Percentiles rank a stretch among this genome's conserved stretches.
Evolutionary conservation across 1,140 invertebrate species (phyloP).

Genomic region (Drosophila busckii): DNA sequence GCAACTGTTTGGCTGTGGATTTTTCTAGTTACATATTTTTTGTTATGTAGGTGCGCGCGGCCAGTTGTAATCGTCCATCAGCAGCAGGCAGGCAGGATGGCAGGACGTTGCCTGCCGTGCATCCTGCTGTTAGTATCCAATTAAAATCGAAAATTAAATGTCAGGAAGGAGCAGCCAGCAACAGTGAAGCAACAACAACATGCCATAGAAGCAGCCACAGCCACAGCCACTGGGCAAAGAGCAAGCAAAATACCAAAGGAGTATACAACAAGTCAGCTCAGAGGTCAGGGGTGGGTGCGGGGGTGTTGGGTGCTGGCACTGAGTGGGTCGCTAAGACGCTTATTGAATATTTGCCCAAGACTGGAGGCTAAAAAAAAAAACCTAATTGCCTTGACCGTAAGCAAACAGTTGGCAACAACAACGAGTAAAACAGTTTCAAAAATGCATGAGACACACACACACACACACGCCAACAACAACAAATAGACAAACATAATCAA

Average conservation of each 20-base stretch:
- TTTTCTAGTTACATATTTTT: conserved; percentile 23
- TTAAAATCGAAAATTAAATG: conserved; percentile 78
- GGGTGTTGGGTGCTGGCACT: not conserved
- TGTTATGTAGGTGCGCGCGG: conserved; percentile 28
- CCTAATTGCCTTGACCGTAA: conserved; percentile 75
- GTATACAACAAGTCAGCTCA: conserved; percentile 2
- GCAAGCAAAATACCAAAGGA: conserved; percentile 11
- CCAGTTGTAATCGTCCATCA: conserved; percentile 38
- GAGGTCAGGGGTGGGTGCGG: not conserved
- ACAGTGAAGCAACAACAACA: too few species aligned
- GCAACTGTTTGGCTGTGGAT: not conserved
- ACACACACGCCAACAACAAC: conserved; percentile 31
- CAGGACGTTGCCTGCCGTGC: conserved; percentile 45
- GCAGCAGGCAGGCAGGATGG: too few species aligned
- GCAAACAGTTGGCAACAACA: conserved; percentile 38
- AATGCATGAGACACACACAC: conserved; percentile 53
- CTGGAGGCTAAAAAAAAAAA: conserved; percentile 66
- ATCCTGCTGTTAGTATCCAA: conserved; percentile 78
- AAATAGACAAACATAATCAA: conserved; percentile 77
- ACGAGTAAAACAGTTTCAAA: conserved; percentile 33
- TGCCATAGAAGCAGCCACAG: conserved; percentile 4
- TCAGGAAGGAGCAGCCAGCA: conserved; percentile 48
- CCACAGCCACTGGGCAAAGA: conserved; percentile 5
- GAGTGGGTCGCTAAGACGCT: conserved; percentile 55
- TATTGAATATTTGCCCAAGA: conserved; percentile 67